Conservation (phyloP, 2,113 vertebrate genomes). For the Falco punctatus region DNA sequence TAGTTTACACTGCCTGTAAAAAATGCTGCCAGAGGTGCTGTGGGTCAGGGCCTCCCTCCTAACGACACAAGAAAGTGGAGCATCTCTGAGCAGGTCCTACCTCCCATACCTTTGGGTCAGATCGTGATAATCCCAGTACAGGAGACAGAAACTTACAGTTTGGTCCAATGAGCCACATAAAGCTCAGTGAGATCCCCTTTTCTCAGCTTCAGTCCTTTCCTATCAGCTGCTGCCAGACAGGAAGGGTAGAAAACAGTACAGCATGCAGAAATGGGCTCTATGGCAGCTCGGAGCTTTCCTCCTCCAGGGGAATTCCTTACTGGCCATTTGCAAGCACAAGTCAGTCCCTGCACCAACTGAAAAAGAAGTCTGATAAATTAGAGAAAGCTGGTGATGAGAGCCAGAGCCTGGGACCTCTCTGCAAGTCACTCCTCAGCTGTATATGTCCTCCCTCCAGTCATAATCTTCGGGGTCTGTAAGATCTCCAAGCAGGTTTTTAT, state of each 20-base stretch:
- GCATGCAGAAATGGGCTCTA: neutral
- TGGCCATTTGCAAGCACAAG: neutral
- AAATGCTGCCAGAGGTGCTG: neutral
- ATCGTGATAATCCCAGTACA: neutral
- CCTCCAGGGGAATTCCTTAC: neutral
- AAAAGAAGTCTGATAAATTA: slow-evolving; percentile 6
- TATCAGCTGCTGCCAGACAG: neutral
- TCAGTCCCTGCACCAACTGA: neutral
- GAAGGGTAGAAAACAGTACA: neutral
- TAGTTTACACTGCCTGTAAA: neutral
- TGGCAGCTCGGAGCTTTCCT: neutral
- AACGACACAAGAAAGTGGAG: neutral
- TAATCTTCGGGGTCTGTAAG: neutral
- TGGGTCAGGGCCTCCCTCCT: neutral
- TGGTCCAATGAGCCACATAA: neutral
- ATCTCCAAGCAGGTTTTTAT: neutral
- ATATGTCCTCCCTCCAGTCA: neutral
- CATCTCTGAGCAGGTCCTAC: neutral
- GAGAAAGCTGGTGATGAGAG: neutral
- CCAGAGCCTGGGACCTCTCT: neutral
- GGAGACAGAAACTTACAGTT: neutral
- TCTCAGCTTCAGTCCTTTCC: neutral
- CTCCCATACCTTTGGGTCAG: neutral
- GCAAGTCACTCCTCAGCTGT: neutral
- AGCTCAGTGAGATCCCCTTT: neutral